A percentile compares a stretch with the other conserved stretches of the same genome.
phyloP scores from a whole-genome alignment of 30 jellyfish, hydroid and myxozoan species.

The Haliclystus octoradiatus region DNA sequence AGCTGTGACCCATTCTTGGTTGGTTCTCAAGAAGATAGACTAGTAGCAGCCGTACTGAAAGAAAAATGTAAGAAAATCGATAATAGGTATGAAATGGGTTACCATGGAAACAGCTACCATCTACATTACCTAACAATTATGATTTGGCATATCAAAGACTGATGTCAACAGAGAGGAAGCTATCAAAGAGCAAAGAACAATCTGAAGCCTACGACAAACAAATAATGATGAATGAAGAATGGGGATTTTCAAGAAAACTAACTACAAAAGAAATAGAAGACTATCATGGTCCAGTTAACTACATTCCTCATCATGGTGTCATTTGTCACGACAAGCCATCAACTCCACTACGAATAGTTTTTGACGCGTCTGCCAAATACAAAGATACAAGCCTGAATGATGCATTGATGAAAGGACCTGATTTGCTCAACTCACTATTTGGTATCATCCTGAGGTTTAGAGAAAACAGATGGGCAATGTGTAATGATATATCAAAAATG shows the following conservation, averaged over 20 bases:
- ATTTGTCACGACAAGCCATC: slow-evolving; percentile 21
- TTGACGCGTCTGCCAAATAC: slow-evolving; percentile 28
- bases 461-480: slow-evolving; percentile 34
- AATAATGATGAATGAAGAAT: slow-evolving; percentile 15
- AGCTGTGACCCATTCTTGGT: slow-evolving; percentile 16
- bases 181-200: slow-evolving; percentile 32
- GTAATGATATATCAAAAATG: slow-evolving; percentile 39
- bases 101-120: too few relatives aligned
- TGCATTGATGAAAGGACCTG: slow-evolving; percentile 59
- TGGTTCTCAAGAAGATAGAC: too few relatives aligned
- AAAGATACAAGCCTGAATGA: slow-evolving; percentile 48
- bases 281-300: slow-evolving; percentile 38
- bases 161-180: too few relatives aligned
- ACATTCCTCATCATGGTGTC: slow-evolving; percentile 52
- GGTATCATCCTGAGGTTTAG: slow-evolving; percentile 44
- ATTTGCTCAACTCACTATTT: slow-evolving; percentile 33
- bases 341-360: slow-evolving; percentile 51
- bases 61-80: too few relatives aligned
- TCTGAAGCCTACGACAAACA: slow-evolving; percentile 43
- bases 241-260: slow-evolving; percentile 12
- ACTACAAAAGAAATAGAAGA: slow-evolving; percentile 21
- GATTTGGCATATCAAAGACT: too few relatives aligned
- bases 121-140: too few relatives aligned
- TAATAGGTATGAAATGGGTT: too few relatives aligned
- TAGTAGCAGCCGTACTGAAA: too few relatives aligned